Conservation (phyloP, 2,888 invertebrate species). For the Yponomeuta sedellus region DNA sequence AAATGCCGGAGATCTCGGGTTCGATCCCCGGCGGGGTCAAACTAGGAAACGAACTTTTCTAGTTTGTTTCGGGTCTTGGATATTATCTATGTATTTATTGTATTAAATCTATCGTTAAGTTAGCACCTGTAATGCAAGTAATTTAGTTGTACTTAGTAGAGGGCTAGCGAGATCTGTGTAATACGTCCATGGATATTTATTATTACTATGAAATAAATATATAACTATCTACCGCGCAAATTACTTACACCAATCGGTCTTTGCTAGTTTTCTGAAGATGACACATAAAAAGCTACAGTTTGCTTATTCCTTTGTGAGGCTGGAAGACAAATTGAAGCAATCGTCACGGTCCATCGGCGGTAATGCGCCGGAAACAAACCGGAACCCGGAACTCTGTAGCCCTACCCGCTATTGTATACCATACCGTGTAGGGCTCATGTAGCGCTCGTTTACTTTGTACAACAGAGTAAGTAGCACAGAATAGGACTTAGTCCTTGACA, state of each 20-base stretch:
- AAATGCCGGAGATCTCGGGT: too few relatives aligned
- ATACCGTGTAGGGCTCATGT: not conserved
- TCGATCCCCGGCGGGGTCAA: too few relatives aligned
- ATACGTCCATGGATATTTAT: too few relatives aligned
- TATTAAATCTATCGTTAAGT: too few relatives aligned
- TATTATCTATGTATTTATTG: too few relatives aligned
- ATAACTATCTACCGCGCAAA: not conserved
- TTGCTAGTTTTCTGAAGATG: not conserved
- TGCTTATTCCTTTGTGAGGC: slow-evolving; percentile 31
- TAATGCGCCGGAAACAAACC: slow-evolving; percentile 50
- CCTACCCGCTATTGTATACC: not conserved
- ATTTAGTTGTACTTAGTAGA: too few relatives aligned
- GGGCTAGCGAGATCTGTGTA: too few relatives aligned
- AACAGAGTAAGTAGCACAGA: not conserved
- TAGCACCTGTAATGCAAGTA: too few relatives aligned
- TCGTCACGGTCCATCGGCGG: slow-evolving; percentile 49
- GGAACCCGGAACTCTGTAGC: slow-evolving; percentile 32
- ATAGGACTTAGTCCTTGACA: too few relatives aligned
- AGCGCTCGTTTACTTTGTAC: slow-evolving; percentile 4
- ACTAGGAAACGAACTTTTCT: too few relatives aligned
- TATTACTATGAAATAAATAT: too few relatives aligned
- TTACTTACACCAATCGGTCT: not conserved
- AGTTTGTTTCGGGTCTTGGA: too few relatives aligned
- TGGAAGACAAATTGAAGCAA: slow-evolving; percentile 56
- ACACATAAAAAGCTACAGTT: not conserved